These are phyloP conservation scores for Trypoxylon attenuatum DNA, from an alignment of 2,888 invertebrate genomes.

Conservation along the genomic window DNA sequence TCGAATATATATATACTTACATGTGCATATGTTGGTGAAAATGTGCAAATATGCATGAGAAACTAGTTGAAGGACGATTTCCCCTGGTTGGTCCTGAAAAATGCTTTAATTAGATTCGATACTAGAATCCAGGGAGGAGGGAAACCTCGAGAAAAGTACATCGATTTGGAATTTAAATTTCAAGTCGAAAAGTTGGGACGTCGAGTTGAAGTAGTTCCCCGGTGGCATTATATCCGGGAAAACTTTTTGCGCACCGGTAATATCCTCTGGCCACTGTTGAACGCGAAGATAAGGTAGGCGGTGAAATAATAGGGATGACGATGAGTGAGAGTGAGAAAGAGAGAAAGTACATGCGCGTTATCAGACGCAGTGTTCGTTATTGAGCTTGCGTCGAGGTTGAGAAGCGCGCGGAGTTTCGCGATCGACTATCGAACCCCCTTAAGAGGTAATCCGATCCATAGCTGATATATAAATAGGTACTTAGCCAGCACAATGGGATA, in stretches of 20 bases:
- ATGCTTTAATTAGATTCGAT: too few species aligned
- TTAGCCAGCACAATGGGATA: slow-evolving; percentile 15
- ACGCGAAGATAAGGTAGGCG: too few species aligned
- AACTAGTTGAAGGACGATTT: too few species aligned
- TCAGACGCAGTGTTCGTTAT: slow-evolving; percentile 23
- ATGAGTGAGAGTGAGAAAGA: slow-evolving; percentile 24
- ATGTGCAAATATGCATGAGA: not conserved
- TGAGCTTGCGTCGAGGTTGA: slow-evolving; percentile 17
- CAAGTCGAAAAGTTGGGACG: not conserved
- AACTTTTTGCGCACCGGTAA: slow-evolving; percentile 11
- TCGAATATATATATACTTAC: slow-evolving; percentile 2
- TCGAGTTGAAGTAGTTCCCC: slow-evolving; percentile 5
- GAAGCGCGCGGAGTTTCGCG: slow-evolving; percentile 20
- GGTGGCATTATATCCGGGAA: not conserved
- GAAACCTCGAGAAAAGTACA: not conserved
- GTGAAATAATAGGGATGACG: too few species aligned
- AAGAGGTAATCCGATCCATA: slow-evolving; percentile 23
- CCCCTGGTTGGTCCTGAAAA: too few species aligned
- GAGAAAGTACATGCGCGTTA: slow-evolving; percentile 21
- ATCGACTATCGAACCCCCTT: slow-evolving; percentile 38
- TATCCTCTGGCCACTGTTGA: too few species aligned
- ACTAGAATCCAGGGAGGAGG: too few species aligned
- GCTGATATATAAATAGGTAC: slow-evolving; percentile 30
- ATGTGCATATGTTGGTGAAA: too few species aligned
- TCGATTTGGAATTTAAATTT: slow-evolving; percentile 19